A percentile compares a stretch with the other conserved stretches of the same genome.
These are phyloP conservation scores for Aelia acuminata DNA, from an alignment of 2,888 invertebrate genomes.

Conservation along the genomic window DNA sequence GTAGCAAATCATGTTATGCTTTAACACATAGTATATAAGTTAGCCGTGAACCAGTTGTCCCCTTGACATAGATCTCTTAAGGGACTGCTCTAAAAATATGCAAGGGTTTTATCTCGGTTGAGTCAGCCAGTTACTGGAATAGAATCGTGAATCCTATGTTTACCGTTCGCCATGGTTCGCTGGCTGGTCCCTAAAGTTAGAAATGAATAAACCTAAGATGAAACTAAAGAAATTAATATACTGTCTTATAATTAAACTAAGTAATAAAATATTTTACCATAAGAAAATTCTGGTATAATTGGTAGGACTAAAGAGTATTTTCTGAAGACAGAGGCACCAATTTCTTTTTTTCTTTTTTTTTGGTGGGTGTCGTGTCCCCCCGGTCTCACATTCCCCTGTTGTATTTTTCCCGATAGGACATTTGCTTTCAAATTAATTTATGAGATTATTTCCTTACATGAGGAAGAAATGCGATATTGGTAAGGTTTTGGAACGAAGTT, in stretches of 20 bases:
- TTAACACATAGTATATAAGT: not conserved
- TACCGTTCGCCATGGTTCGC: not conserved
- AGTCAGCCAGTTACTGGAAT: conserved; percentile 17
- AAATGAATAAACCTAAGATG: not conserved
- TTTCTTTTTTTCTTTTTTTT: too few relatives aligned
- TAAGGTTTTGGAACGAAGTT: too few relatives aligned
- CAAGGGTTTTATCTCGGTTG: conserved; percentile 19
- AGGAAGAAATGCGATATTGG: too few relatives aligned
- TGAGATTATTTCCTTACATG: too few relatives aligned
- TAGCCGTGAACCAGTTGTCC: conserved; percentile 1
- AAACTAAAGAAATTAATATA: not conserved
- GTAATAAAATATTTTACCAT: too few relatives aligned
- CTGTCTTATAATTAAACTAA: not conserved
- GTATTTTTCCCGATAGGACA: too few relatives aligned
- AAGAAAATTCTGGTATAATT: too few relatives aligned
- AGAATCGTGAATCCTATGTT: conserved; percentile 3
- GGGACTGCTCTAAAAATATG: conserved; percentile 20
- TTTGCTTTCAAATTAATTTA: too few relatives aligned
- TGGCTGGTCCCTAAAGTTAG: not conserved
- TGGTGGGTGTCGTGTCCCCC: too few relatives aligned
- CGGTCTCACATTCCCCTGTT: too few relatives aligned
- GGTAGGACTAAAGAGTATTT: too few relatives aligned
- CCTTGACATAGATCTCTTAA: conserved; percentile 42
- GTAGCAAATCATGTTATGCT: not conserved
- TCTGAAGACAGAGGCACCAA: too few relatives aligned